Percentiles rank a stretch among this genome's conserved stretches.
Conservation (phyloP, 2,797 vertebrate species). For the Dromococcyx pavoninus region DNA sequence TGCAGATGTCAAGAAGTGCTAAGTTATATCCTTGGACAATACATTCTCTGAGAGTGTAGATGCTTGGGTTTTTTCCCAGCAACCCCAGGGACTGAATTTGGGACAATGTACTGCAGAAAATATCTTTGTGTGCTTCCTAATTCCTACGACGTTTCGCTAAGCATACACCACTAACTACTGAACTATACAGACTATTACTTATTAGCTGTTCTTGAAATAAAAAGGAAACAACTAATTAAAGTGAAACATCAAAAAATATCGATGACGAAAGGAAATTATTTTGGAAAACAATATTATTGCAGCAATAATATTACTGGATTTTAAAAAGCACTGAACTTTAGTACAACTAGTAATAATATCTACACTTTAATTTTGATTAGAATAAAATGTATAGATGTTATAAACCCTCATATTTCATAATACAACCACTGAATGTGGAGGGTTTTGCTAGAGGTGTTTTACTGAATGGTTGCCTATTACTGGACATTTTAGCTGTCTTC, state of each 20-base stretch:
- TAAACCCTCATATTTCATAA: not conserved
- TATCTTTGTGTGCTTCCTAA: not conserved
- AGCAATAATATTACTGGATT: not conserved
- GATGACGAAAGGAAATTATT: not conserved
- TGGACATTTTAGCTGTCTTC: not conserved
- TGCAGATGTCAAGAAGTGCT: not conserved
- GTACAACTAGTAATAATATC: not conserved
- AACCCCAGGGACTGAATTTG: not conserved
- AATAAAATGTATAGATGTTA: not conserved
- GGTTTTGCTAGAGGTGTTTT: not conserved
- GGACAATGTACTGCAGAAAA: not conserved
- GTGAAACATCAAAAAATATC: not conserved
- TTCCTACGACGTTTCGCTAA: not conserved
- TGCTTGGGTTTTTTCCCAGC: not conserved
- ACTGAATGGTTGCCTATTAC: not conserved
- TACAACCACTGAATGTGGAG: not conserved
- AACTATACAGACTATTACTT: not conserved
- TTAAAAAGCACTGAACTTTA: not conserved
- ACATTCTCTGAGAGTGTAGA: not conserved
- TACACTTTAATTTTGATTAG: not conserved
- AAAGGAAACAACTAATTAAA: not conserved
- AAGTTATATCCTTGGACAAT: not conserved
- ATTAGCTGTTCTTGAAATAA: not conserved
- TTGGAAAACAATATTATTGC: not conserved
- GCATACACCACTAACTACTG: not conserved